Evolutionary conservation across 2,797 vertebrate genomes (phyloP).

Genomic region (Tolypeutes matacus): DNA sequence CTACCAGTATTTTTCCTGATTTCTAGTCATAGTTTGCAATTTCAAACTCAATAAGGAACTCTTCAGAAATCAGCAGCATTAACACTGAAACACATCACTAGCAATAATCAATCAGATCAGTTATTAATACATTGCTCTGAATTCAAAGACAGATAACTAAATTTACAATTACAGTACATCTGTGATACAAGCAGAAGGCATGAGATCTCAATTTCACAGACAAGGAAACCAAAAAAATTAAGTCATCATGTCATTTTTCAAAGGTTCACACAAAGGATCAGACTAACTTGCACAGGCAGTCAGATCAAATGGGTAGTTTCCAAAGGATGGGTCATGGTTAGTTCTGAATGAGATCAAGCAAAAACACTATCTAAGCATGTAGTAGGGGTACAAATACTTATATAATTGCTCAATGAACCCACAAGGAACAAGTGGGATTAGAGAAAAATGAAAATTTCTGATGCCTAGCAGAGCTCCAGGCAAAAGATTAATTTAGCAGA

Average conservation of each 20-base stretch:
- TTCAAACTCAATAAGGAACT: neutral
- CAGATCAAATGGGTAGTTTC: neutral
- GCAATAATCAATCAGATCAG: constrained; percentile 3
- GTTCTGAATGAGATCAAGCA: constrained; percentile 6
- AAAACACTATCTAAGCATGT: neutral
- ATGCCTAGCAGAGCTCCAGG: neutral
- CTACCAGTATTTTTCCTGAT: neutral
- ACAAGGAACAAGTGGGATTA: neutral
- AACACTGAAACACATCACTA: neutral
- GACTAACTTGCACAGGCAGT: neutral
- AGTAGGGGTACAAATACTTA: neutral
- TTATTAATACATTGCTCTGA: neutral
- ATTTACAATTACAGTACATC: neutral
- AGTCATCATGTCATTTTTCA: neutral
- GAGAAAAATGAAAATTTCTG: neutral
- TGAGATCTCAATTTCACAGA: neutral
- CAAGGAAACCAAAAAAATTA: constrained; percentile 2
- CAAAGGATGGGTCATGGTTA: neutral
- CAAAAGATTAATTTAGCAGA: neutral
- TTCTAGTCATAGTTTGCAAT: constrained; percentile 5
- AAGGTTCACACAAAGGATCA: neutral
- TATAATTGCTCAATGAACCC: neutral
- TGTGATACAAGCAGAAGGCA: neutral
- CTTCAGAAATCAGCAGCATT: constrained; percentile 39
- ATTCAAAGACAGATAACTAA: constrained; percentile 32